Percentiles rank a stretch among this genome's conserved stretches.
Evolutionary conservation across 2,113 vertebrate species (phyloP).

Genomic region (Nothoprocta pentlandii): DNA sequence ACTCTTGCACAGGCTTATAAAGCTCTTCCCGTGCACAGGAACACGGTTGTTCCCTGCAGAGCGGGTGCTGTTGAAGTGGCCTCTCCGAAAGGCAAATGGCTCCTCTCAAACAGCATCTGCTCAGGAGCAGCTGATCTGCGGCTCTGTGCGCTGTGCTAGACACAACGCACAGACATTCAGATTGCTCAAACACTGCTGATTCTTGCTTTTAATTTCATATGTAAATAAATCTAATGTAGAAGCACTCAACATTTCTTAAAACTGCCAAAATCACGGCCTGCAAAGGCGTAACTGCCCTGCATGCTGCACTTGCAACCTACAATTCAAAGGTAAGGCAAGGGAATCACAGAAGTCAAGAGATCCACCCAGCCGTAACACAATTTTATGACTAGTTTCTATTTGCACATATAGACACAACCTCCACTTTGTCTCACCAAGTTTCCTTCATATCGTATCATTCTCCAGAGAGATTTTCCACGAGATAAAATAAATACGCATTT

Average conservation of each 20-base stretch:
- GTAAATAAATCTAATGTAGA: conserved; percentile 22
- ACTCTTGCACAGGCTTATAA: not conserved
- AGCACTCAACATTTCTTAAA: not conserved
- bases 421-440: not conserved
- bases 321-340: not conserved
- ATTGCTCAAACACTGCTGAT: not conserved
- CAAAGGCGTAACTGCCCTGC: not conserved
- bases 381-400: not conserved
- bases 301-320: not conserved
- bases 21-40: not conserved
- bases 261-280: not conserved
- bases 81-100: not conserved
- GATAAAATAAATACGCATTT: not conserved
- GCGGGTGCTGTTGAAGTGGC: not conserved
- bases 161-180: not conserved
- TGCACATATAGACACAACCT: not conserved
- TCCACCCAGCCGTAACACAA: not conserved
- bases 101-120: not conserved
- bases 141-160: not conserved
- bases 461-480: not conserved
- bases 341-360: not conserved
- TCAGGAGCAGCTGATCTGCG: not conserved
- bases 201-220: not conserved
- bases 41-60: not conserved
- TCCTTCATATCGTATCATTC: not conserved